Evolutionary conservation across 2,113 vertebrate genomes (phyloP), one percentile per base, ranked within the genome.

Genomic region (Ceratotherium simum): DNA sequence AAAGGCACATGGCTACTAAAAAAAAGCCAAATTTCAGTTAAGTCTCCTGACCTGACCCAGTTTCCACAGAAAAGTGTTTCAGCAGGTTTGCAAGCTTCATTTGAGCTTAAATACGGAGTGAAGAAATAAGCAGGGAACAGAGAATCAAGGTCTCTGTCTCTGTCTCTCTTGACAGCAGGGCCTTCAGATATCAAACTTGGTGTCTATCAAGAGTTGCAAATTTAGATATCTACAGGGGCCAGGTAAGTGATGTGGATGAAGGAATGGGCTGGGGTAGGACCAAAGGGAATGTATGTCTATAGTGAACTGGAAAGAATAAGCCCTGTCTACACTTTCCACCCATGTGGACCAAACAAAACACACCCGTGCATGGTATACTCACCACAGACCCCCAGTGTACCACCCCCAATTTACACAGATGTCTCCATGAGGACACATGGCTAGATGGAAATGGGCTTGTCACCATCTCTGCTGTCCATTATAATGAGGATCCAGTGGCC

Each of bases 341-440:
- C 36, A 17, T 0, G 12, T 1, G 64, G 17, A 58, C 36, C 67
- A 60, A 56, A 51, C 31, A 51, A 31, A 56, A 73, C 27, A 42
- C 16, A 46, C 2, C 64, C 78, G 29, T 23, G 65, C 85, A 16
- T 0, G 17, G 72, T 9, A 13, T 10, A 29, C 72, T 64, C 39
- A 8, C 31, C 90, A 36, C 39, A 67, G 48, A 36, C 42, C 4
- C 5, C 39, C 95, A 67, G 39, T 17, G 0, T 18, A n/a, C 7
- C 39, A 33, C 9, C 5, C 62, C 51, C 3, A 0, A 2, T 12
- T 13, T 10, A 39, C 17, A 76, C 0, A 2, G 48, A 2, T 1
- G 8, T 69, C 64, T 83, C 73, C 39, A 12, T 1, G 20, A 62
- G 85, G 31, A 54, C n/a, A 73, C 2, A 3, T 0, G 4, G 79